Conservation (phyloP, 2,888 invertebrate genomes). For the Euplagia quadripunctaria region DNA sequence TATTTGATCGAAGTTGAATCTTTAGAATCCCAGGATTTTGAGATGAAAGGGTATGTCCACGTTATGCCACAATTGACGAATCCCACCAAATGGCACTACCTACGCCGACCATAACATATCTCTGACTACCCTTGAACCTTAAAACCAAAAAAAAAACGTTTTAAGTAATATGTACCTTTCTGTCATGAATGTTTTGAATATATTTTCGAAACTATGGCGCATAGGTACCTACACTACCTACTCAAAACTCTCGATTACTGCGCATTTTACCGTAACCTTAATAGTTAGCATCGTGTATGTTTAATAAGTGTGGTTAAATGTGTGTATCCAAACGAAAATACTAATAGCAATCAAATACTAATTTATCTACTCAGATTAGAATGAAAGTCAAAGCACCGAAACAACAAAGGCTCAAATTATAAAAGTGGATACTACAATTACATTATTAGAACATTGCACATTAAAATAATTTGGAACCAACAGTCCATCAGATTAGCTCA, state of each 20-base stretch:
- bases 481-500: too few species aligned
- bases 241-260: neutral
- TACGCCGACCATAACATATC: too few species aligned
- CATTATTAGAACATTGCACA: neutral
- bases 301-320: neutral
- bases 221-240: neutral
- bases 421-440: neutral
- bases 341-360: slow-evolving; percentile 10
- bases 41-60: too few species aligned
- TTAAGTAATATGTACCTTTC: neutral
- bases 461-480: too few species aligned
- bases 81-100: too few species aligned
- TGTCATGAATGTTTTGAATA: neutral
- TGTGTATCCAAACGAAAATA: slow-evolving; percentile 8
- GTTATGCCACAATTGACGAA: too few species aligned
- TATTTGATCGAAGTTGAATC: too few species aligned
- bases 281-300: neutral
- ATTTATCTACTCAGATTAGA: slow-evolving; percentile 11
- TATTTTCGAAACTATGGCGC: neutral
- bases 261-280: slow-evolving; percentile 1
- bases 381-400: neutral
- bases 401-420: slow-evolving; percentile 6
- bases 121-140: too few species aligned
- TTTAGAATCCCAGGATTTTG: too few species aligned
- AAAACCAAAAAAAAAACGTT: too few species aligned